These are phyloP conservation scores for Pelochelys cantorii DNA, from an alignment of 2,797 vertebrate genomes.

Conservation along the genomic window DNA sequence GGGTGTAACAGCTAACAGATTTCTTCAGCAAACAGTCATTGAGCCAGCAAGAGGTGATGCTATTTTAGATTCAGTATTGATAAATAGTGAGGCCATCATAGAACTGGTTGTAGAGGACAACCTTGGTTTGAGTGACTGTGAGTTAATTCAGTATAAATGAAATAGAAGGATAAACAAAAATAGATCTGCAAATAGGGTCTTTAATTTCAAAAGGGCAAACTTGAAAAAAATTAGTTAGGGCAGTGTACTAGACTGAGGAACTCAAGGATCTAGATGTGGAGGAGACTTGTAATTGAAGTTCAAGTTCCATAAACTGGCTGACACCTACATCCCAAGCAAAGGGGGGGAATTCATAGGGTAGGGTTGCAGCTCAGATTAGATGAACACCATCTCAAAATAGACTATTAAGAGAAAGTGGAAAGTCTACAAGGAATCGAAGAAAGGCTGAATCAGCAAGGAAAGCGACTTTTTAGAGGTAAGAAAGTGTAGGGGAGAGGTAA, in stretches of 20 bases:
- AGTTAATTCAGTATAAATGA: not conserved
- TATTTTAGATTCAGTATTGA: not conserved
- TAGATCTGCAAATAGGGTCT: not conserved
- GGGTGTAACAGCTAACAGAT: not conserved
- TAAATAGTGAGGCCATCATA: not conserved
- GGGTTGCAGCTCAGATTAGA: not conserved
- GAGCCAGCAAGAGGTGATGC: not conserved
- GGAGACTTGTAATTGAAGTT: not conserved
- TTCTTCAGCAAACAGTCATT: not conserved
- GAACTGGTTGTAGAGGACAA: not conserved
- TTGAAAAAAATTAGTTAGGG: not conserved
- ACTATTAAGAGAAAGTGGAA: not conserved
- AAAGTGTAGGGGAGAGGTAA: no score
- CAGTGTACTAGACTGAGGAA: not conserved
- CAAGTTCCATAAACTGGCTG: not conserved
- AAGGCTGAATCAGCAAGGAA: not conserved
- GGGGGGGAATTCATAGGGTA: not conserved
- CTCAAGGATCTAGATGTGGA: not conserved
- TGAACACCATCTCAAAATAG: not conserved
- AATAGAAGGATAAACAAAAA: not conserved
- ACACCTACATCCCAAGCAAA: not conserved
- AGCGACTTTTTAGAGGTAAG: not conserved
- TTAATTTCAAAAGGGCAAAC: not conserved
- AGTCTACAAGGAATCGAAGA: not conserved
- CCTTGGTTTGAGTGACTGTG: not conserved